These are phyloP conservation scores for Dicaeum eximium DNA, from an alignment of 2,113 vertebrate genomes.

Conservation along the genomic window DNA sequence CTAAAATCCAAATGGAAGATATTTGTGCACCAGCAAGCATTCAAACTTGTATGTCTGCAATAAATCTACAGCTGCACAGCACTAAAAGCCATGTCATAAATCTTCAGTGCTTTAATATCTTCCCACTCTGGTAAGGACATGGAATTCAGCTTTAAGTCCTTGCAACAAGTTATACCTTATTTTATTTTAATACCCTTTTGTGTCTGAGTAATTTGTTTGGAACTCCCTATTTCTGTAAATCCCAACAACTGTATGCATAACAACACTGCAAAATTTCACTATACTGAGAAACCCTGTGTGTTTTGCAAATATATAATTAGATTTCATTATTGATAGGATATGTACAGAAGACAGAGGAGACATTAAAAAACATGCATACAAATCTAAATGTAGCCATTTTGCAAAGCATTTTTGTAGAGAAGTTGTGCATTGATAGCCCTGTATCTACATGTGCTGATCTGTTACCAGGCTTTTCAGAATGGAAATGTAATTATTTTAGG, in stretches of 20 bases:
- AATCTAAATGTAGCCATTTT: background rate
- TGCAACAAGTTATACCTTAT: constrained; percentile 12
- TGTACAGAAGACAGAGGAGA: background rate
- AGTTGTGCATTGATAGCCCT: background rate
- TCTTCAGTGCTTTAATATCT: background rate
- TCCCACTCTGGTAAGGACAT: background rate
- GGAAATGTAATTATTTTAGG: background rate
- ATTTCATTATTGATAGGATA: background rate
- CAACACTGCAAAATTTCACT: background rate
- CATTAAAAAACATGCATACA: background rate
- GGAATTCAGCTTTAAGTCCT: constrained; percentile 45
- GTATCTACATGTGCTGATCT: background rate
- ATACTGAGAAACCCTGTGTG: background rate
- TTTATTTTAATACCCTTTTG: constrained; percentile 32
- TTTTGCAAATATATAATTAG: background rate
- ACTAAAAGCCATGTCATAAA: background rate
- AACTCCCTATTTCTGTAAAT: constrained; percentile 15
- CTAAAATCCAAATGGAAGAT: background rate
- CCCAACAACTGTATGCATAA: background rate
- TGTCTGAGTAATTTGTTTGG: constrained; percentile 27
- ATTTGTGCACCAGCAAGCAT: background rate
- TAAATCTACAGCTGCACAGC: background rate
- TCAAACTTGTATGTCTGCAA: background rate
- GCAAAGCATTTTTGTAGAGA: background rate
- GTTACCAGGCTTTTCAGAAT: background rate